Conservation (phyloP, 2,113 vertebrate species). For the Irena cyanogastra region DNA sequence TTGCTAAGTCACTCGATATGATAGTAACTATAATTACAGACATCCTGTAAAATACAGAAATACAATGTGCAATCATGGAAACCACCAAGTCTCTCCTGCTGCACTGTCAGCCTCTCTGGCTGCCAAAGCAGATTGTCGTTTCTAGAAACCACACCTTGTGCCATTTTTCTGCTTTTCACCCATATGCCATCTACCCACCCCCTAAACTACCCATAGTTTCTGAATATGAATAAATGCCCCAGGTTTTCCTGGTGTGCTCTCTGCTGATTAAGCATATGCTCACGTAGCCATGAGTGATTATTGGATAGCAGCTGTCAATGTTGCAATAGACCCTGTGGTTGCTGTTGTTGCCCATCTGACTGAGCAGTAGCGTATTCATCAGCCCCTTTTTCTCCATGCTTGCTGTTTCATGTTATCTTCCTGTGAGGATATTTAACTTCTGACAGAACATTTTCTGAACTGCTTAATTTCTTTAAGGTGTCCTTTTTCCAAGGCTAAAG, state of each 20-base stretch:
- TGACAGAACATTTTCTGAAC: not conserved
- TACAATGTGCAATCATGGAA: not conserved
- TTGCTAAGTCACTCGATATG: not conserved
- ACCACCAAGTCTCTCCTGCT: not conserved
- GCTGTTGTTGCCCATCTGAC: not conserved
- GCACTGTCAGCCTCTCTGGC: not conserved
- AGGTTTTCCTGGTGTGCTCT: not conserved
- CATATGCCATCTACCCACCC: not conserved
- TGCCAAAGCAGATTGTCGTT: not conserved
- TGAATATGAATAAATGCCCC: not conserved
- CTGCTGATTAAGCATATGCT: not conserved
- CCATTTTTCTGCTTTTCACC: not conserved
- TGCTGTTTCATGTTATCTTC: not conserved
- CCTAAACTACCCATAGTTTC: not conserved
- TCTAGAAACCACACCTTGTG: not conserved
- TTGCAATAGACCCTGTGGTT: rapidly evolving
- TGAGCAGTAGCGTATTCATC: not conserved
- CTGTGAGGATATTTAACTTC: not conserved
- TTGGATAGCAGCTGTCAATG: not conserved
- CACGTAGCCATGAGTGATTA: not conserved
- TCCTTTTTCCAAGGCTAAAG: not conserved
- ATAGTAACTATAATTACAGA: not conserved
- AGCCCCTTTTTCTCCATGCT: not conserved
- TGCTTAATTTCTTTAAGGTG: not conserved
- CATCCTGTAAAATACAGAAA: not conserved